A percentile compares a stretch with the other conserved stretches of the same genome.
Evolutionary conservation across 1,140 invertebrate genomes (phyloP).

Genomic region (Macrocentrus cingulum): DNA sequence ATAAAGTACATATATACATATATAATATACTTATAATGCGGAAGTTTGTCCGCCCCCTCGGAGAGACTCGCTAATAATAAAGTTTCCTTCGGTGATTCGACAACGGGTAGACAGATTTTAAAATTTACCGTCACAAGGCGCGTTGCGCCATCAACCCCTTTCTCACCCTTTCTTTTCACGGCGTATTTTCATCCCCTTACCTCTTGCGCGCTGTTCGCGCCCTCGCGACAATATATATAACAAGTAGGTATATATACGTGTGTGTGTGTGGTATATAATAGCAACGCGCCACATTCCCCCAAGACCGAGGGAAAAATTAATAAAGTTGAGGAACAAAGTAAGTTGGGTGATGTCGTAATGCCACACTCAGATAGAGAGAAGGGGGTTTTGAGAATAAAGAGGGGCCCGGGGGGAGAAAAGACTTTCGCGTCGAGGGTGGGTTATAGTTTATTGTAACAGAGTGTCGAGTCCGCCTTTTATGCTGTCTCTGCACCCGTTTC

Average conservation of each 20-base stretch:
- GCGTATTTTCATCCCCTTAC: slow-evolving; percentile 1
- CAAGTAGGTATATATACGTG: slow-evolving; percentile 7
- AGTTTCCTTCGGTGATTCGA: slow-evolving; percentile 58
- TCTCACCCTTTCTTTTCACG: slow-evolving; percentile 28
- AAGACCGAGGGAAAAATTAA: slow-evolving; percentile 53
- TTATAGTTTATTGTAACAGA: slow-evolving; percentile 37
- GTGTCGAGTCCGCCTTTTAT: slow-evolving; percentile 36
- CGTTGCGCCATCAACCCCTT: slow-evolving; percentile 22
- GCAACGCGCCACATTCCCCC: slow-evolving; percentile 14
- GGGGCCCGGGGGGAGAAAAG: slow-evolving; percentile 21
- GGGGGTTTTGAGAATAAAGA: too few relatives aligned
- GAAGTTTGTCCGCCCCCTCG: slow-evolving; percentile 33
- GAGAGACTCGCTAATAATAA: slow-evolving; percentile 56
- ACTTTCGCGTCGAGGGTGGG: slow-evolving; percentile 24
- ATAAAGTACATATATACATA: slow-evolving; percentile 16
- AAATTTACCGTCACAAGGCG: slow-evolving; percentile 58
- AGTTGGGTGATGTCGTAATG: slow-evolving; percentile 57
- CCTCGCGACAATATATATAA: slow-evolving; percentile 16
- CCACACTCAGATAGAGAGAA: slow-evolving; percentile 31
- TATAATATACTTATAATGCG: slow-evolving; percentile 7
- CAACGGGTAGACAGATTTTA: slow-evolving; percentile 60
- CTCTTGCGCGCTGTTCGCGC: slow-evolving; percentile 17
- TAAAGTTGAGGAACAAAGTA: slow-evolving; percentile 62
- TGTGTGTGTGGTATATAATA: neutral
- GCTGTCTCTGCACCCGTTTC: slow-evolving; percentile 27